A percentile compares a stretch with the other conserved stretches of the same genome.
phyloP scores from a whole-genome alignment of 2,797 vertebrate species.

The Propithecus deckenii region DNA sequence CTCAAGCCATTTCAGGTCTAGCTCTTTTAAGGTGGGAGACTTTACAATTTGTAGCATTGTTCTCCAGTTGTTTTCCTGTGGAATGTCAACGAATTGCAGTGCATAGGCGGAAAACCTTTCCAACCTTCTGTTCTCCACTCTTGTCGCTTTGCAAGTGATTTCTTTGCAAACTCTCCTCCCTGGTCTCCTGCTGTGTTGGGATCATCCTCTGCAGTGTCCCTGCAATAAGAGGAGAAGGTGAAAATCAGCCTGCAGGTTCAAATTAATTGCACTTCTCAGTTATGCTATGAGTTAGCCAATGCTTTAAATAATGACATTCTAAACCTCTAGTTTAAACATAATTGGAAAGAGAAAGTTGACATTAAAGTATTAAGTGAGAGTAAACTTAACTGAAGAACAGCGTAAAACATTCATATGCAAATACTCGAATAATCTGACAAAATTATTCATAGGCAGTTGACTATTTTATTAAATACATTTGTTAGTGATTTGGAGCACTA shows the following conservation, averaged over 20 bases:
- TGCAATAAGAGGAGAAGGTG: conserved; percentile 65
- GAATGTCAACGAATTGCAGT: neutral
- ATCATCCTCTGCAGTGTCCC: conserved; percentile 38
- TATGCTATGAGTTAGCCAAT: conserved; percentile 31
- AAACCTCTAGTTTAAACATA: conserved; percentile 64
- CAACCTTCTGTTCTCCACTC: neutral
- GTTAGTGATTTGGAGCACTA: neutral
- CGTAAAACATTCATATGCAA: neutral
- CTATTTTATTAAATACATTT: neutral
- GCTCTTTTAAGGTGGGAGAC: neutral
- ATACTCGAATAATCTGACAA: neutral
- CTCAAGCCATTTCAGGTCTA: neutral
- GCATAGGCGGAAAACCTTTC: neutral
- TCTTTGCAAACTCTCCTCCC: neutral
- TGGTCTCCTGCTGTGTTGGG: conserved; percentile 22
- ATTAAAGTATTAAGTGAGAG: conserved; percentile 29
- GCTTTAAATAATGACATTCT: conserved; percentile 53
- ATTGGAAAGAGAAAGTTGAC: conserved; percentile 61
- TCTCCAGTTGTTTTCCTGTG: conserved; percentile 28
- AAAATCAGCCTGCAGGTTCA: conserved; percentile 77
- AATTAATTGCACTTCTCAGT: conserved; percentile 75
- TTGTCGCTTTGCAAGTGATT: neutral
- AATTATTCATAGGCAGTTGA: neutral
- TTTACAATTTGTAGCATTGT: neutral
- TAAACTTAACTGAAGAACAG: conserved; percentile 32